Evolutionary conservation across 1,140 invertebrate genomes (phyloP), one percentile per base, ranked within the genome.

Genomic region (Brachionus manjavacas): DNA sequence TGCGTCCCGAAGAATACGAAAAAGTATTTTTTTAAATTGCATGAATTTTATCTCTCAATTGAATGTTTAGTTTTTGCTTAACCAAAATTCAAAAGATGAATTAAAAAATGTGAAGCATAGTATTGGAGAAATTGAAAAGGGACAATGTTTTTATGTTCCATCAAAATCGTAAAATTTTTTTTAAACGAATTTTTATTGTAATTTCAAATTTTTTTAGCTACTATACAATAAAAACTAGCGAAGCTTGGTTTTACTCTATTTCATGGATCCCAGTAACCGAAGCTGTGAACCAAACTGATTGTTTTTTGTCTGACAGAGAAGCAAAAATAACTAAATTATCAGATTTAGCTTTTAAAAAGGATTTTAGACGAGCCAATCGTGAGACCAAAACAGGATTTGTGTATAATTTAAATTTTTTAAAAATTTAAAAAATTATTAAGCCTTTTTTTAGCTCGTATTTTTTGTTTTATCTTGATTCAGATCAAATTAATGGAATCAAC

Each of bases 141-240:
- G 72, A 25, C 41, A 76, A 76, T 76, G 72, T 12, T 76, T 76
- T 23, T 76, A 11, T 35, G 49, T 76, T 25, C 72, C 72, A 23
- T 14, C 16, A 25, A 49, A 49, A 25, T 49, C 20, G 72, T 76
- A 76, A 49, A 25, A 16, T 41, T 4, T 70, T 35, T 35, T 31
- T 8, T 3, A 3, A 70, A 35, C 3, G 14, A 11, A 28, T 39
- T 8, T 70, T 72, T 41, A 72, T 31, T 72, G 31, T 28, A 35
- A 72, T 31, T 28, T 31, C 31, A 72, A 35, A 31, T 11, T 43
- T 9, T 9, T 31, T 43, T 43, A 76, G 72, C 8, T 12, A 25
- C 25, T 76, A 76, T 76, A 9, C 72, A 49, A 14, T 49, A 23
- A 46, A 76, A 49, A 49, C 72, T 3, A 39, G 16, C 28, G 23